These are phyloP conservation scores for Agonopterix arenella DNA, from an alignment of 2,888 invertebrate species.

Conservation along the genomic window DNA sequence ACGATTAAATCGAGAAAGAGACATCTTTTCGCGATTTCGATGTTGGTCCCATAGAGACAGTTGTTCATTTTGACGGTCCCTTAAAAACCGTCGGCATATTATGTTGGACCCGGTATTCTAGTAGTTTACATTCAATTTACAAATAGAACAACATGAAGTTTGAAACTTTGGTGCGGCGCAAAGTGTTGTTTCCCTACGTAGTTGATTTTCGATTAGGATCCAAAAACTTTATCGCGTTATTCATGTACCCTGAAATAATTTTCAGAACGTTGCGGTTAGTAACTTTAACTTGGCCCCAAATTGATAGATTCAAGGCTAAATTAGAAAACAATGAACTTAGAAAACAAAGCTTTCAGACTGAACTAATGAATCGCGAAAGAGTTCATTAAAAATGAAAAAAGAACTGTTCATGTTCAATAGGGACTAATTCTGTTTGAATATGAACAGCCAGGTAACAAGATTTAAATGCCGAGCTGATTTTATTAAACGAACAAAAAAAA, in stretches of 20 bases:
- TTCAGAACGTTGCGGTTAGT: slow-evolving; percentile 39
- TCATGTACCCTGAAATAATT: slow-evolving; percentile 44
- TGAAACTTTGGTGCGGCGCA: neutral
- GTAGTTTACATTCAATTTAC: neutral
- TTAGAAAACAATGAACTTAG: slow-evolving; percentile 33
- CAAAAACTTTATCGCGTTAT: slow-evolving; percentile 50
- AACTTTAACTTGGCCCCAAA: slow-evolving; percentile 35
- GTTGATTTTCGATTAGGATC: slow-evolving; percentile 56
- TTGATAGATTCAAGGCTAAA: slow-evolving; percentile 30
- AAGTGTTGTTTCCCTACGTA: slow-evolving; percentile 22
- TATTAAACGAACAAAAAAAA: no score
- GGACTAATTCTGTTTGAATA: no score
- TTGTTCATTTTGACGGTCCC: no score
- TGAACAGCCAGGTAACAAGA: no score
- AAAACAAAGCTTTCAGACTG: slow-evolving; percentile 14
- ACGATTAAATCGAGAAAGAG: no score
- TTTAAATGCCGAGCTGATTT: no score
- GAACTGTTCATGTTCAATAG: no score
- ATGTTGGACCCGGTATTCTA: no score
- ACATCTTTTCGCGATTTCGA: no score
- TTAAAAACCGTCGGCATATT: no score
- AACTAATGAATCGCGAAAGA: slow-evolving; percentile 20
- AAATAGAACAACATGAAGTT: slow-evolving; percentile 1
- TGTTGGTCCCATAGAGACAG: no score
- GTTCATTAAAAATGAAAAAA: no score